phyloP scores from a whole-genome alignment of 2,888 invertebrate species.

The Scrobipalpa costella region DNA sequence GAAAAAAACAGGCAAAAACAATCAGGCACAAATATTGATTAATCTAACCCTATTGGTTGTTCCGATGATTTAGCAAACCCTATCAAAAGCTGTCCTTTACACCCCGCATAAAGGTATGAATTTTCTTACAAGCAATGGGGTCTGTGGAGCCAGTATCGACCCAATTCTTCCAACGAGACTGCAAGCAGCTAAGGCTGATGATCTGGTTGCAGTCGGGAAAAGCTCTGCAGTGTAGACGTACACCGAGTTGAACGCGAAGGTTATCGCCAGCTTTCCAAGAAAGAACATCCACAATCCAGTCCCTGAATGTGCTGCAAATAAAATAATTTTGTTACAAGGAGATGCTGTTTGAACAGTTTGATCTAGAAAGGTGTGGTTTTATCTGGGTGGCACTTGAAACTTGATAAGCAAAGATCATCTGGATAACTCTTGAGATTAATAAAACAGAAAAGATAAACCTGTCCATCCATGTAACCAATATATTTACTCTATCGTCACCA shows the following conservation, averaged over 20 bases:
- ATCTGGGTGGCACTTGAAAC: neutral
- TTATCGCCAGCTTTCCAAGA: constrained; percentile 83
- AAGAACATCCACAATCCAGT: constrained; percentile 74
- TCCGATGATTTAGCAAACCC: too few species aligned
- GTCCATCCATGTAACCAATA: neutral
- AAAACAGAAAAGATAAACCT: neutral
- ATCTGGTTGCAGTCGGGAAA: constrained; percentile 85
- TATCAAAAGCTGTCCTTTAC: too few species aligned
- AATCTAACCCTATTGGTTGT: too few species aligned
- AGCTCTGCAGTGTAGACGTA: constrained; percentile 87
- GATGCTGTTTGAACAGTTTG: neutral
- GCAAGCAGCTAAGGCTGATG: constrained; percentile 84
- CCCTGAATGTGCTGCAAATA: constrained; percentile 53
- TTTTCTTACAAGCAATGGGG: constrained; percentile 80
- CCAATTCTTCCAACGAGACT: constrained; percentile 86
- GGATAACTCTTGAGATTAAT: neutral
- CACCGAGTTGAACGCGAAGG: constrained; percentile 84
- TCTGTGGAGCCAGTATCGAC: constrained; percentile 86
- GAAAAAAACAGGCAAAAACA: constrained; percentile 30
- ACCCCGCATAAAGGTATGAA: too few species aligned
- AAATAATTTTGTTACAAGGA: neutral
- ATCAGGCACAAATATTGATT: too few species aligned
- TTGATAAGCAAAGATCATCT: neutral
- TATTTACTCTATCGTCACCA: neutral
- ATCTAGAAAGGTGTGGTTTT: neutral